Percentiles rank a stretch among this genome's conserved stretches.
phyloP scores from a whole-genome alignment of 2,888 invertebrate species.

The Eupithecia pulchellata region DNA sequence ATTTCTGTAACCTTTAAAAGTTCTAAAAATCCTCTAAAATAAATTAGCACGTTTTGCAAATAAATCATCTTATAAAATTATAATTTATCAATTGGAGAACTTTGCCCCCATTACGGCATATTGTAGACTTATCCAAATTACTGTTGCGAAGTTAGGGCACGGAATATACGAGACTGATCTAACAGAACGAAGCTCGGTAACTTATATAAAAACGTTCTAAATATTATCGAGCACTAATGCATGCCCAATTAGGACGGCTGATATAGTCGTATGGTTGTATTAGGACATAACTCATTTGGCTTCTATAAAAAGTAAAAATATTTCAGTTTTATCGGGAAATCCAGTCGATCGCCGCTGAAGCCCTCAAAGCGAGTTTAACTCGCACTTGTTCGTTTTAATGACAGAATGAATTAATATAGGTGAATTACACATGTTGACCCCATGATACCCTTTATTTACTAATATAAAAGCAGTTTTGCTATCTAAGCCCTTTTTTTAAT shows the following conservation, averaged over 20 bases:
- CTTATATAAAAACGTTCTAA: not conserved
- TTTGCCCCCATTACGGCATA: conserved; percentile 36
- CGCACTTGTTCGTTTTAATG: too few species aligned
- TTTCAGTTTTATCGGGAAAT: not conserved
- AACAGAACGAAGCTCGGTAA: not conserved
- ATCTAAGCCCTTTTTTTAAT: too few species aligned
- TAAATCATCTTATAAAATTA: conserved; percentile 34
- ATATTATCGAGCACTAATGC: not conserved
- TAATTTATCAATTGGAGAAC: conserved; percentile 41
- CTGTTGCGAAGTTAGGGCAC: conserved; percentile 33
- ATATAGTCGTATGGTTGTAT: not conserved
- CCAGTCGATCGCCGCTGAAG: not conserved
- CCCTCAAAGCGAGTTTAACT: too few species aligned
- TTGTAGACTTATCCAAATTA: conserved; percentile 39
- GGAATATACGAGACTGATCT: conserved; percentile 3
- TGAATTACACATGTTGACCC: too few species aligned
- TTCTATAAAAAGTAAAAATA: not conserved
- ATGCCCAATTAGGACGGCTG: not conserved
- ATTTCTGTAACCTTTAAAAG: not conserved
- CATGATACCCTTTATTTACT: too few species aligned
- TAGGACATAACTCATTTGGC: not conserved
- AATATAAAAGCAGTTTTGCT: too few species aligned
- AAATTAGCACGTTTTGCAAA: conserved; percentile 31
- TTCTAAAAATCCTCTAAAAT: conserved; percentile 9
- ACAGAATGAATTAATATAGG: too few species aligned